These are phyloP conservation scores for Tupaia tana DNA, from an alignment of 2,113 vertebrate genomes.

Conservation along the genomic window DNA sequence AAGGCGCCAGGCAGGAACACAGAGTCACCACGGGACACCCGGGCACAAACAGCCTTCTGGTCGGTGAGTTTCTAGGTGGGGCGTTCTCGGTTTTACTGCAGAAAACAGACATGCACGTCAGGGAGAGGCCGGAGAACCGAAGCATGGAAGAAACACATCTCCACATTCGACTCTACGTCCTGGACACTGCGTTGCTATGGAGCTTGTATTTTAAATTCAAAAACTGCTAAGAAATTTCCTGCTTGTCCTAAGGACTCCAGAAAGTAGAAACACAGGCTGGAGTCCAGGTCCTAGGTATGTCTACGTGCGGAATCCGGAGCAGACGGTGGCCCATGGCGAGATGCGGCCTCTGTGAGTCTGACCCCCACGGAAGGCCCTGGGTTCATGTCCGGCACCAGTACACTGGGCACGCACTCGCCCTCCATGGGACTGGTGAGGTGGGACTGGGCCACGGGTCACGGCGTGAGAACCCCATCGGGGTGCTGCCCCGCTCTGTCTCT, in stretches of 20 bases:
- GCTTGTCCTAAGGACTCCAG: background rate
- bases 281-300: accelerated
- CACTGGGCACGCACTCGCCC: too few species aligned
- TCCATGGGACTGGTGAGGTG: too few species aligned
- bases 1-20: background rate
- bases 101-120: background rate
- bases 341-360: too few species aligned
- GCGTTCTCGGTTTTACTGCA: conserved; percentile 47
- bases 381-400: too few species aligned
- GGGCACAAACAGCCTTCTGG: conserved; percentile 42
- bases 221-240: background rate
- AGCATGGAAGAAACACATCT: background rate
- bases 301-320: too few species aligned
- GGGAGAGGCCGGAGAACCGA: background rate
- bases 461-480: too few species aligned
- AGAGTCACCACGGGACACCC: conserved; percentile 32
- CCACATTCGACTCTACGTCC: background rate
- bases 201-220: background rate
- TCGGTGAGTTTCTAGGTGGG: background rate
- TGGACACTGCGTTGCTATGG: background rate
- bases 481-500: too few species aligned
- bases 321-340: too few species aligned
- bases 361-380: too few species aligned
- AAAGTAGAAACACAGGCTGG: background rate
- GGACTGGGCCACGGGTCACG: too few species aligned